These are phyloP conservation scores for Alectura lathami DNA, from an alignment of 2,113 vertebrate species.

Conservation along the genomic window DNA sequence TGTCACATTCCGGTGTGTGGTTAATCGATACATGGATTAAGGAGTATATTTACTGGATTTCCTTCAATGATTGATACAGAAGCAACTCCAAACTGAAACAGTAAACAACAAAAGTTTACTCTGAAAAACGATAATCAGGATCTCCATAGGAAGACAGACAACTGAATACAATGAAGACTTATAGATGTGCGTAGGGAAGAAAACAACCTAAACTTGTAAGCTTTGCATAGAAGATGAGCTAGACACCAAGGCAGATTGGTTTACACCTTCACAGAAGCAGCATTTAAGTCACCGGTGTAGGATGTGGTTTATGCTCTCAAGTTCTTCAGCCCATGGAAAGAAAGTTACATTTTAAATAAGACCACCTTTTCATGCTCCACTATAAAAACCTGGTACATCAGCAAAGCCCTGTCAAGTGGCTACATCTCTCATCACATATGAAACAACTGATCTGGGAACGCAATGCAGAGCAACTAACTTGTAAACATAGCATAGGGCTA, in stretches of 20 bases:
- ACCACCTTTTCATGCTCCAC: background rate
- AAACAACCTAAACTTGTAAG: background rate
- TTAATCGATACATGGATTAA: background rate
- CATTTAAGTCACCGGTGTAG: background rate
- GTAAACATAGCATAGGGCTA: background rate
- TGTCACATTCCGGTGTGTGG: background rate
- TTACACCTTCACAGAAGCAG: background rate
- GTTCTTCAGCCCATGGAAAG: background rate
- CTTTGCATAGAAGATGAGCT: background rate
- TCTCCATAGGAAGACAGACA: background rate
- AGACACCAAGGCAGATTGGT: background rate
- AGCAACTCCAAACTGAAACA: background rate
- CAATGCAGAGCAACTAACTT: background rate
- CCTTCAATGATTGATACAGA: background rate
- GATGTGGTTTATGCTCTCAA: accelerated
- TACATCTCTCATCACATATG: accelerated
- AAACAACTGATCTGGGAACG: background rate
- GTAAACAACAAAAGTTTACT: background rate
- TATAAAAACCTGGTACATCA: background rate
- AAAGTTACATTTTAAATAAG: background rate
- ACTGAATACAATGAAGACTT: background rate
- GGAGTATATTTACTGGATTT: background rate
- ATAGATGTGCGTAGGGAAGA: accelerated
- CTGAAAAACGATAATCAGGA: accelerated
- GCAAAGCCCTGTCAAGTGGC: background rate